Conservation (phyloP, 2,797 vertebrate species). For the Morelia viridis region DNA sequence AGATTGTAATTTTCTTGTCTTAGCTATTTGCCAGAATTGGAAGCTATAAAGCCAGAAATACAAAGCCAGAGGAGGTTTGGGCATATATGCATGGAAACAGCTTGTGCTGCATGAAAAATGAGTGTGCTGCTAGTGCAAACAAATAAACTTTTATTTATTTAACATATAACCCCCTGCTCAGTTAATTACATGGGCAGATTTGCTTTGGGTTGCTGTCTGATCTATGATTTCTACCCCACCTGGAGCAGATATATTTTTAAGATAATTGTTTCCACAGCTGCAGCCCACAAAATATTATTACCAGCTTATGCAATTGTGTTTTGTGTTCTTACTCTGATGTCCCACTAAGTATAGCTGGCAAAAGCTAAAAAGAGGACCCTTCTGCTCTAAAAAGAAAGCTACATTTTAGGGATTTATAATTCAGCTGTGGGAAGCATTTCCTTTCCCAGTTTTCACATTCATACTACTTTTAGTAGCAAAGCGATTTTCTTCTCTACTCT, state of each 20-base stretch:
- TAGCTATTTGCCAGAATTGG: neutral
- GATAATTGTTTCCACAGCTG: neutral
- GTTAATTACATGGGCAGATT: neutral
- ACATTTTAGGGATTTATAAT: neutral
- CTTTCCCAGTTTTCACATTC: neutral
- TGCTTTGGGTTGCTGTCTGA: neutral
- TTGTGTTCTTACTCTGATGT: neutral
- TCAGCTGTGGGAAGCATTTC: neutral
- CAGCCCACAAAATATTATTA: neutral
- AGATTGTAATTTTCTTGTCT: neutral
- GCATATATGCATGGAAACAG: neutral
- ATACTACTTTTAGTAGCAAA: neutral
- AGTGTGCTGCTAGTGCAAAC: neutral
- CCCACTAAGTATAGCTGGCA: neutral
- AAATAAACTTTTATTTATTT: neutral
- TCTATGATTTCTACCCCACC: neutral
- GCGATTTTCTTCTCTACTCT: neutral
- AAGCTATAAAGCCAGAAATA: neutral
- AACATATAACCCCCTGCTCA: neutral
- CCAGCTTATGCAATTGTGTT: neutral
- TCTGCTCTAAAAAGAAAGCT: neutral
- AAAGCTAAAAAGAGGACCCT: neutral
- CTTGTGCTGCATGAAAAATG: neutral
- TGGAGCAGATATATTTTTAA: neutral
- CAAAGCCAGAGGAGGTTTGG: neutral